Evolutionary conservation across 2,888 invertebrate species (phyloP).

Genomic region (Bimastos eiseni): DNA sequence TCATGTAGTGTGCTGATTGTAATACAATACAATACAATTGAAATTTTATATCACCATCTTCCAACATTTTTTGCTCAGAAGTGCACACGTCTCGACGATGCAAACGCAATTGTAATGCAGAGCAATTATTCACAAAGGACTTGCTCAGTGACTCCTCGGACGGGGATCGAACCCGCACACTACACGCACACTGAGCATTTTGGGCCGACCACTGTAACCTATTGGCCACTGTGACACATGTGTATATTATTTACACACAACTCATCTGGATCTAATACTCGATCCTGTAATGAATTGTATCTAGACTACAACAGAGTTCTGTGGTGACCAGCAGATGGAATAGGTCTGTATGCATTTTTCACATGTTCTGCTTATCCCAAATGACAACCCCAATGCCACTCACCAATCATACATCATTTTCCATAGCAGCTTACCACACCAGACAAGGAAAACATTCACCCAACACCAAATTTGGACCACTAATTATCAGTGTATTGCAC

Average conservation of each 20-base stretch:
- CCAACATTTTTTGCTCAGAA: too few relatives aligned
- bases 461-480: neutral
- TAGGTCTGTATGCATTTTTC: neutral
- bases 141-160: too few relatives aligned
- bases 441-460: neutral
- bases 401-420: neutral
- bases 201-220: too few relatives aligned
- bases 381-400: neutral
- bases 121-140: too few relatives aligned
- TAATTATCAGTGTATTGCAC: neutral
- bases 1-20: neutral
- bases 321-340: neutral
- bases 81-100: too few relatives aligned
- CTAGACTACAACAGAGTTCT: neutral
- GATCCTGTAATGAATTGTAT: neutral
- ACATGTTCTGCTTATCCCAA: neutral
- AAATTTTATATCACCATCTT: too few relatives aligned
- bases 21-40: too few relatives aligned
- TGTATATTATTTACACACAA: neutral
- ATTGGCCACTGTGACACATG: too few relatives aligned
- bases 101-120: too few relatives aligned
- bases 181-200: too few relatives aligned
- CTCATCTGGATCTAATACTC: neutral
- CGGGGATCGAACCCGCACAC: too few relatives aligned
- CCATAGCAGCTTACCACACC: neutral